Base-by-base conservation (phyloP, 2,797 vertebrate genomes). In the Trachops cirrhosus region DNA sequence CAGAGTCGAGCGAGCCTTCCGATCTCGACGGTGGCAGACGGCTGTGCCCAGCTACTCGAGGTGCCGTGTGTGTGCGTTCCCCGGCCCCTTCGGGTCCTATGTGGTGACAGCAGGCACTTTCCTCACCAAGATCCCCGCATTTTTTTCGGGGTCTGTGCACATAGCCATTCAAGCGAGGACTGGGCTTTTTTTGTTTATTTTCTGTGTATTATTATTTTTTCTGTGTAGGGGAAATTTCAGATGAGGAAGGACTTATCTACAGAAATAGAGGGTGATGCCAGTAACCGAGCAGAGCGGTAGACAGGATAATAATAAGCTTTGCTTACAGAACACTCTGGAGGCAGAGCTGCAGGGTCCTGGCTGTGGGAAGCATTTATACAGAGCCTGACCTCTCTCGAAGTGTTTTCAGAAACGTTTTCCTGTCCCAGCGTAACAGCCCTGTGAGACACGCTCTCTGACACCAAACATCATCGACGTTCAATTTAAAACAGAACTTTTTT, bases 271-370 rank as follows among this genome's bases (percentile, higher is more conserved):
- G 39, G 26, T 5, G 68, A 22, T 62, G 48, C 70, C 19, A 14
- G 67, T 37, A 62, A 44, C 57, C 37, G 77, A 24, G 37, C 41
- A 48, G 67, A 87, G 80, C 32, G 5, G 80, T 18, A 29, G 82
- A 50, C 57, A 85, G 73, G 82, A 54, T 84, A 64, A 94, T 73
- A 80, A 92, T 73, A 50, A 71, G 16, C 62, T 73, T 0, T 44
- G 48, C 2, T 67, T 32, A 29, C 44, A 82, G 91, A 96, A 78
- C 89, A 70, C 83, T 93, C 86, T 3, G 32, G 83, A 93, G 91
- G 71, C 64, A 83, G 79, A 83, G 41, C 75, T 26, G 37, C 7
- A 19, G 54, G 75, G 52, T 21, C 44, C 5, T 52, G 70, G 41
- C 44, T 21, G 80, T 10, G 67, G 70, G 80, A 75, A 50, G 91